Base-by-base conservation (phyloP, 2,113 vertebrate species). In the Leptobrachium leishanense region DNA sequence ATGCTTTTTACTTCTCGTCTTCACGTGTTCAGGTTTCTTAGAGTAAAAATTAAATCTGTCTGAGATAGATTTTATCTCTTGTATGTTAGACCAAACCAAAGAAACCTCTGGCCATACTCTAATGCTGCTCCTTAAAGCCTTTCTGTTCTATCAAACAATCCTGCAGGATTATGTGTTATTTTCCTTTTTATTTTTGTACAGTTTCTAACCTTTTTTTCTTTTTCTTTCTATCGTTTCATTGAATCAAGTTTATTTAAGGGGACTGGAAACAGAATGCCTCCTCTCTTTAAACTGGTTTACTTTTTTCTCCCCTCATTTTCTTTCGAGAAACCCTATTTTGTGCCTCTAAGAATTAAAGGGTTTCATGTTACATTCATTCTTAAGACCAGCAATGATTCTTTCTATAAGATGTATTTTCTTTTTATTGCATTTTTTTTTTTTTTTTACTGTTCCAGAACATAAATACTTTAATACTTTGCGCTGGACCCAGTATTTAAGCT, bases 311-410 rank as follows among this genome's bases (percentile, higher is more conserved):
- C 85, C 87, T 92, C 95, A 92, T 92, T 86, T 88, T 88, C 85
- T 83, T 69, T 12, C 67, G 68, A 83, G 94, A 95, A 96, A 93
- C 95, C 96, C 92, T 84, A 94, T 54, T 92, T 95, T 96, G 97
- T 98, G 97, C 97, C 97, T 98, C 96, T 96, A 94, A 96, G 89
- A 97, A 95, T 96, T 96, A 95, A 68, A 98, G 95, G 94, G 95
- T 98, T 98, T 97, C 92, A 95, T 92, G 93, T 94, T 95, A 94
- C 95, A 93, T 96, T 92, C 94, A 90, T 92, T 92, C 95, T 95
- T 89, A 95, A 97, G 93, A 98, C 97, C 96, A 99, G 96, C 97
- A 99, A 94, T 94, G 95, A 98, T 98, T 94, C 95, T 98, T 98
- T 98, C 94, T 98, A 98, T 93, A 95, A 94, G 95, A 96, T 93